phyloP scores from a whole-genome alignment of 2,888 invertebrate genomes.

The Melanophora roralis region DNA sequence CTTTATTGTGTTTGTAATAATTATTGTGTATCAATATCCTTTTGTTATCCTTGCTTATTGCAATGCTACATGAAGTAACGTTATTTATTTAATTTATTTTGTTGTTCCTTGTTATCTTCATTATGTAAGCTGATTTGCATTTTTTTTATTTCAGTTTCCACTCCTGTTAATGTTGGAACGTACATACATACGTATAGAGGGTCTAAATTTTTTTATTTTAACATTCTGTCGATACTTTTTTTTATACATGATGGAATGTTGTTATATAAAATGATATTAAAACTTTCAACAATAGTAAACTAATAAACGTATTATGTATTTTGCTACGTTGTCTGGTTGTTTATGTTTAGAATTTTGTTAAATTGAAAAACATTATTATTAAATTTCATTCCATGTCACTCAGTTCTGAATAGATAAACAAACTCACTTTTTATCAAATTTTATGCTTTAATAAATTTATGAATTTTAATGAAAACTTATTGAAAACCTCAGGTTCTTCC shows the following conservation, averaged over 20 bases:
- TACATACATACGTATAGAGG: too few relatives aligned
- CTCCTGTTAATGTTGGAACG: constrained; percentile 66
- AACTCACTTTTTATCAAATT: constrained; percentile 44
- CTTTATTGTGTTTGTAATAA: neutral
- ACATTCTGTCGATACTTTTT: constrained; percentile 37
- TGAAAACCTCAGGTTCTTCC: too few relatives aligned
- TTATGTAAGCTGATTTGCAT: constrained; percentile 70
- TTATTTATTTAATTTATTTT: constrained; percentile 67
- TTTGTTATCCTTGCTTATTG: constrained; percentile 61
- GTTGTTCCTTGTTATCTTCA: constrained; percentile 44
- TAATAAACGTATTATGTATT: constrained; percentile 16
- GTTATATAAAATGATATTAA: constrained; percentile 40
- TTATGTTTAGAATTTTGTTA: neutral
- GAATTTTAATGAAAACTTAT: constrained; percentile 46
- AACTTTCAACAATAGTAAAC: constrained; percentile 25
- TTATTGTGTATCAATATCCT: constrained; percentile 63
- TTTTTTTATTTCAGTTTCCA: constrained; percentile 65
- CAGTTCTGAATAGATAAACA: too few relatives aligned
- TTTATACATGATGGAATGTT: constrained; percentile 53
- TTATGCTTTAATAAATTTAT: constrained; percentile 50
- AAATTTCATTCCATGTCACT: constrained; percentile 19
- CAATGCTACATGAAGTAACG: constrained; percentile 37
- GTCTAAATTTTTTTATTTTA: constrained; percentile 14
- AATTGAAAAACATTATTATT: constrained; percentile 53
- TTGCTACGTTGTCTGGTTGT: neutral